Base-by-base conservation (phyloP, 1,140 invertebrate genomes). In the Bathynomus jamesi region DNA sequence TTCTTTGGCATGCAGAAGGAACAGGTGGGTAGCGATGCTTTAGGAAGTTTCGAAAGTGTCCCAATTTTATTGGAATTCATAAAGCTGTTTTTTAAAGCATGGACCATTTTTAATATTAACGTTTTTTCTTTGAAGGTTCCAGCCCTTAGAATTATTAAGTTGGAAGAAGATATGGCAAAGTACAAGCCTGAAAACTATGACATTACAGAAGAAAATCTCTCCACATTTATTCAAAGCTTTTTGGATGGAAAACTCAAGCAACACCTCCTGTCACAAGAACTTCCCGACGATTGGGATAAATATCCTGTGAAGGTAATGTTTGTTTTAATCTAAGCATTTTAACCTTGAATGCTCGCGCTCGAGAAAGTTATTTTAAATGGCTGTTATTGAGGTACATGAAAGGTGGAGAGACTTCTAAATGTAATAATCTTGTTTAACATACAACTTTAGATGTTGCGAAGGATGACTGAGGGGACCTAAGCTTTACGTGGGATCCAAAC, bases 151-250 rank as follows among this genome's bases (percentile, higher is more conserved):
- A 85, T 99, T 62, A 99, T 99, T 81, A 89, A 90, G 71, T 84
- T 99, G 63, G 94, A 96, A 83, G 93, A 99, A 80, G 96, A 99
- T 80, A 99, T 99, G 96, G 89, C 90, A 79, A 99, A 99, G 84
- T 99, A 91, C 86, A 98, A 98, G 82, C 97, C 97, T 40, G 86
- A 89, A 66, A 87, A 84, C 32, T 81, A 86, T 46, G 94, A 96
- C 76, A 84, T 98, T 29, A 86, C 85, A 28, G 85, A 87, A 32
- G 91, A 92, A 76, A 87, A 88, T 79, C 85, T 99, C 69, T 86
- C 88, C 81, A 82, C 88, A 78, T 99, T 99, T 84, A 90, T 98
- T 8, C 85, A 89, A 78, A 87, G 87, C 32, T 98, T 95, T 85
- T 81, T 96, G 65, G 94, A 91, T 73, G 95, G 94, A 69, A 96